A percentile compares a stretch with the other conserved stretches of the same genome.
phyloP scores from a whole-genome alignment of 2,888 invertebrate genomes.

The Perizoma flavofasciatum region DNA sequence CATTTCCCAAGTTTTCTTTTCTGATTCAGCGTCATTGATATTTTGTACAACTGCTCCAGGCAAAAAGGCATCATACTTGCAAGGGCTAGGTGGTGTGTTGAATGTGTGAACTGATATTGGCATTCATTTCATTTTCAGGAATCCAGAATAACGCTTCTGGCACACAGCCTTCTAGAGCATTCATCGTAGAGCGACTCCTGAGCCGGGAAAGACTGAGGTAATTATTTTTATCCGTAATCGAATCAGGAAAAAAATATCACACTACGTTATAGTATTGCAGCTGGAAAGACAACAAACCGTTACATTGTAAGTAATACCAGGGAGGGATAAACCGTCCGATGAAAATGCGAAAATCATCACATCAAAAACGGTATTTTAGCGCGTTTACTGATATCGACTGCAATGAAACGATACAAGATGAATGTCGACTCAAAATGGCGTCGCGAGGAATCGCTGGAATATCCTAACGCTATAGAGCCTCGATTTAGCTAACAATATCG shows the following conservation, averaged over 20 bases:
- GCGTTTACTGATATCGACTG: slow-evolving; percentile 29
- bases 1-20: neutral
- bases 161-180: neutral
- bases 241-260: too few species aligned
- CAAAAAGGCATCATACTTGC: too few species aligned
- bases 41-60: too few species aligned
- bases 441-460: slow-evolving; percentile 33
- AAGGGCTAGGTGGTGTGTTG: too few species aligned
- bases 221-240: neutral
- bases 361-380: slow-evolving; percentile 28
- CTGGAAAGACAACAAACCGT: slow-evolving; percentile 8
- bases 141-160: neutral
- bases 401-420: slow-evolving; percentile 35
- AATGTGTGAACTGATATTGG: too few species aligned
- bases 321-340: slow-evolving; percentile 14
- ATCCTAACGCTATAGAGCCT: slow-evolving; percentile 46
- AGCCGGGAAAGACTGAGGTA: slow-evolving; percentile 1
- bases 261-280: too few species aligned
- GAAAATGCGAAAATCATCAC: slow-evolving; percentile 25
- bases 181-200: neutral
- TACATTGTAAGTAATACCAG: slow-evolving; percentile 5
- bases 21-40: too few species aligned
- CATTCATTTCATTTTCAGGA: slow-evolving; percentile 7
- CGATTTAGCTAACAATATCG: slow-evolving; percentile 60
- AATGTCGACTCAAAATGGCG: slow-evolving; percentile 37